Evolutionary conservation across 2,797 vertebrate species (phyloP), one percentile per base, ranked within the genome.

Genomic region (Spinus pinus): DNA sequence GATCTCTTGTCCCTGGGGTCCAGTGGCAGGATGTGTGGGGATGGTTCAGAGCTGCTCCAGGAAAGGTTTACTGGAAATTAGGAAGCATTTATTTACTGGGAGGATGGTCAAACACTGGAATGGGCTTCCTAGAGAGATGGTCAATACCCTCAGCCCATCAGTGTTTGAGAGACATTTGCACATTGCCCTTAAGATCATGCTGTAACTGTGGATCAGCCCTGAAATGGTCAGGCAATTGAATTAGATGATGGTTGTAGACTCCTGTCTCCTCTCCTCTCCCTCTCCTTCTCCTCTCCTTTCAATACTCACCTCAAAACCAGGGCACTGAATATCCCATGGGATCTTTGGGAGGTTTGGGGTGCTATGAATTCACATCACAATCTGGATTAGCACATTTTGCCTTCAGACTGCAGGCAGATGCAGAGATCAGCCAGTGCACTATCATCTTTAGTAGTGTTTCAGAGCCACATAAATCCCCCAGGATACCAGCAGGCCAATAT

Each of bases 391-490:
- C 81, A 24, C 10, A 10, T 75, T 95, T 90, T 91, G 22, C 57
- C 33, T 61, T 57, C 50, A 57, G 47, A 12, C 46, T 92, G 66
- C 71, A 73, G 71, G 53, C 49, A 85, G 67, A 66, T 70, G 51
- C 41, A 89, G 91, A 81, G 71, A 58, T 88, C 64, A 89, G 50
- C 47, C 75, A 82, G 15, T 1, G 4, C 49, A 25, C 74, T 62
- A 3, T 51, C 46, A 42, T 46, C 69, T 49, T 50, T 10, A 71
- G 11, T 14, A 39, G 42, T 66, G 33, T 86, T 93, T 79, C 60
- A 90, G 86, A 84, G 92, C 20, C 54, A 81, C 44, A 18, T 65
- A 72, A 94, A 81, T 95, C 77, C 56, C 44, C 51, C 53, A 46
- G 60, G 30, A 41, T 66, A 84, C 30, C 60, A 88, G 37, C 51